Evolutionary conservation across 1,140 invertebrate genomes (phyloP).

Genomic region (Neomicropteryx cornuta): DNA sequence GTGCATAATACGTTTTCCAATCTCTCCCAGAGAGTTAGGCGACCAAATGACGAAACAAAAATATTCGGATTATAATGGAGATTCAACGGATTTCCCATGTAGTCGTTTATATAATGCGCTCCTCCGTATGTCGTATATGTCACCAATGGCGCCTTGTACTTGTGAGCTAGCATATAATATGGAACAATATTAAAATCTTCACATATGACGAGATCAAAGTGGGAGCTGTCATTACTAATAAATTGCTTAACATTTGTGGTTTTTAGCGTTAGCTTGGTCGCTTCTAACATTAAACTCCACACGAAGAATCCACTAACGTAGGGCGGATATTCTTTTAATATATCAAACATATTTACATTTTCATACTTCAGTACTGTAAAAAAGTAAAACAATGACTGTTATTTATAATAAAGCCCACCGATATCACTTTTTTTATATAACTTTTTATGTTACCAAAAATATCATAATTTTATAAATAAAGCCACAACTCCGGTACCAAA

Average conservation of each 20-base stretch:
- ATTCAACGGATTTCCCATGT: slow-evolving; percentile 26
- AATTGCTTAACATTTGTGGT: slow-evolving; percentile 25
- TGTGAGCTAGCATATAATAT: slow-evolving; percentile 30
- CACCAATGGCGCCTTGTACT: slow-evolving; percentile 27
- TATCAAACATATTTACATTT: too few relatives aligned
- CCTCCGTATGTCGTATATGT: slow-evolving; percentile 28
- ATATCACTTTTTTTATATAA: too few relatives aligned
- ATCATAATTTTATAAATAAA: too few relatives aligned
- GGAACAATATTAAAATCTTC: slow-evolving; percentile 31
- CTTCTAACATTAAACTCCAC: too few relatives aligned
- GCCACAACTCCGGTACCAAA: too few relatives aligned
- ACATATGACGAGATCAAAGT: slow-evolving; percentile 31
- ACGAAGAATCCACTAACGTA: too few relatives aligned
- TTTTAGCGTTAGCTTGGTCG: too few relatives aligned
- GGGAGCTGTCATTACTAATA: slow-evolving; percentile 21
- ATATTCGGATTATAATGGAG: slow-evolving; percentile 26
- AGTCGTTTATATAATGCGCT: slow-evolving; percentile 27
- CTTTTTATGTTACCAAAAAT: too few relatives aligned
- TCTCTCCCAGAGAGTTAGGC: slow-evolving; percentile 11
- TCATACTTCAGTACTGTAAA: too few relatives aligned
- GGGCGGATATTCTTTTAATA: too few relatives aligned
- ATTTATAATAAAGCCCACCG: too few relatives aligned
- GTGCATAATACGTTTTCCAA: slow-evolving; percentile 10
- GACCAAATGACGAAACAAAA: slow-evolving; percentile 16
- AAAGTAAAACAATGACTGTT: too few relatives aligned